Conservation (phyloP, 2,797 vertebrate species). For the Pipistrellus kuhlii region DNA sequence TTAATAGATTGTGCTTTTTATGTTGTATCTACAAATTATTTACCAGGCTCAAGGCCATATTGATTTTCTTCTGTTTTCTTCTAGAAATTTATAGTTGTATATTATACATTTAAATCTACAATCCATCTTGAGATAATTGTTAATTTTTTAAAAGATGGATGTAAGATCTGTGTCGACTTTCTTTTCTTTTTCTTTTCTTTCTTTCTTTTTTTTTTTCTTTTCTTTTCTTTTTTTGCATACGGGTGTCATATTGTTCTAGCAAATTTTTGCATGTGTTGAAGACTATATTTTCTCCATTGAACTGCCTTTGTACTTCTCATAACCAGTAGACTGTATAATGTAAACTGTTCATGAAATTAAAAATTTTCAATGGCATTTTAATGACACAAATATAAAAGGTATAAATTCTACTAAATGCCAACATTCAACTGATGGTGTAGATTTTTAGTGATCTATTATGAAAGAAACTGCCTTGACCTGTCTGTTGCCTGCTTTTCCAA, state of each 20-base stretch:
- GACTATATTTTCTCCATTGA: neutral
- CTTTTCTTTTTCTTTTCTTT: neutral
- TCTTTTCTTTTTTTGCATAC: neutral
- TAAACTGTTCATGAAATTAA: neutral
- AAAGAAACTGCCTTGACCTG: neutral
- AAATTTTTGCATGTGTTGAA: neutral
- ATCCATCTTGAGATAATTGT: neutral
- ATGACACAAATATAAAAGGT: neutral
- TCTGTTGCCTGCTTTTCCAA: neutral
- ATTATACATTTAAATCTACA: neutral
- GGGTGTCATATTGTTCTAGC: neutral
- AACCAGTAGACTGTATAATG: neutral
- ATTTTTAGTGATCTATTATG: neutral
- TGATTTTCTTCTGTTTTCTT: slow-evolving; percentile 26
- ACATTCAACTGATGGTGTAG: neutral
- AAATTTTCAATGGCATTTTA: neutral
- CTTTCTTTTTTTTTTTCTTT: too few relatives aligned
- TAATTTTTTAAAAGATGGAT: neutral
- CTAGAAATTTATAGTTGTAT: neutral
- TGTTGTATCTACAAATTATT: slow-evolving; percentile 5
- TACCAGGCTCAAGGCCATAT: neutral
- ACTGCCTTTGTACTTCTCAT: neutral
- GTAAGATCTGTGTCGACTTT: neutral
- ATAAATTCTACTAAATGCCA: neutral
- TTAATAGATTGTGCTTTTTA: neutral